Evolutionary conservation across 2,113 vertebrate genomes (phyloP).

Genomic region (Brevimyrus niger): DNA sequence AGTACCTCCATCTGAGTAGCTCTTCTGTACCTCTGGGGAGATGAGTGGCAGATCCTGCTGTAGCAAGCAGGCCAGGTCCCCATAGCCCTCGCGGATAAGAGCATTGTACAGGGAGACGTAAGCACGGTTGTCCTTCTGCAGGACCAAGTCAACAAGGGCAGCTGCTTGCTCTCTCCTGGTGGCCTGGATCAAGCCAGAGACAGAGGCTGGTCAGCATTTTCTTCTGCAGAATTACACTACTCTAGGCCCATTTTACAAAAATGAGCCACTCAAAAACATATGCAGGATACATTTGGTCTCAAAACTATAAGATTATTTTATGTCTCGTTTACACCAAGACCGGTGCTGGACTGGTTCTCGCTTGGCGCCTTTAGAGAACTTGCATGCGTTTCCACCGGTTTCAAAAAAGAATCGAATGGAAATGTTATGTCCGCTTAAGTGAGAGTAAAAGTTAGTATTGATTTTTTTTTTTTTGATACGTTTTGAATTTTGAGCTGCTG

Average conservation of each 20-base stretch:
- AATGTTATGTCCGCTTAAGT: not conserved
- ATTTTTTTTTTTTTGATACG: not conserved
- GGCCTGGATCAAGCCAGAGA: slow-evolving; percentile 48
- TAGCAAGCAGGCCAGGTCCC: slow-evolving; percentile 78
- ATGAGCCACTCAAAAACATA: not conserved
- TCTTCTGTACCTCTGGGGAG: slow-evolving; percentile 51
- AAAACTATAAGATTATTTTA: not conserved
- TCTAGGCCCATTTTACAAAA: not conserved
- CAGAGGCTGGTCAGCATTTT: not conserved
- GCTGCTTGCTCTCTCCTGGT: slow-evolving; percentile 72
- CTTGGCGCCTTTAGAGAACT: not conserved
- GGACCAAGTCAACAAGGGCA: slow-evolving; percentile 71
- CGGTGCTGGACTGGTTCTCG: not conserved
- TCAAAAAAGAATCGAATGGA: not conserved
- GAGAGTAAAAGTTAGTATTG: not conserved
- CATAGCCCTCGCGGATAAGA: slow-evolving; percentile 75
- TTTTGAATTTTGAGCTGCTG: not conserved
- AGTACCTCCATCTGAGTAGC: slow-evolving; percentile 57
- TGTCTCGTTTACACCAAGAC: not conserved
- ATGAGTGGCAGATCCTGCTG: slow-evolving; percentile 59
- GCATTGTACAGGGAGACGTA: slow-evolving; percentile 95
- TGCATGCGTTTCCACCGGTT: not conserved
- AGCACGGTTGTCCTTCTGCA: slow-evolving; percentile 76
- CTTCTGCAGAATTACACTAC: not conserved
- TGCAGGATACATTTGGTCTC: not conserved